A percentile compares a stretch with the other conserved stretches of the same genome.
phyloP scores from a whole-genome alignment of 2,797 vertebrate genomes.

The Pristis pectinata region DNA sequence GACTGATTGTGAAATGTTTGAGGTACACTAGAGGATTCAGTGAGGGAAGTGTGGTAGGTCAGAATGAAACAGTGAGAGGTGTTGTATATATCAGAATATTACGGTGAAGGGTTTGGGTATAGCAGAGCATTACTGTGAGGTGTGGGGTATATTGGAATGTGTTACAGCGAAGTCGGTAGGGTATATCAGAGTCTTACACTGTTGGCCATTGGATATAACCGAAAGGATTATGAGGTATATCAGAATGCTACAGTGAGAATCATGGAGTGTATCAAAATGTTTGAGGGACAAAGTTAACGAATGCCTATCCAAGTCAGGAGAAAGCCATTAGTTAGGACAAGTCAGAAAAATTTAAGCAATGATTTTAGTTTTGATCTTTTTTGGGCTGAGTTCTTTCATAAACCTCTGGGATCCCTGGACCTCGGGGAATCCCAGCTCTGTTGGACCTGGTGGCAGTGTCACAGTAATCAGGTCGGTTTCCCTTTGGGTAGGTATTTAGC shows the following conservation, averaged over 20 bases:
- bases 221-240: neutral
- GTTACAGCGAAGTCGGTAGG: neutral
- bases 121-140: neutral
- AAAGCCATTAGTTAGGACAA: neutral
- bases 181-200: neutral
- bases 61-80: neutral
- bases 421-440: neutral
- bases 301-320: neutral
- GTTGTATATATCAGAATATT: neutral
- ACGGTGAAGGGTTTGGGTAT: neutral
- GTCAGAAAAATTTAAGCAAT: neutral
- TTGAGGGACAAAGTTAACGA: neutral
- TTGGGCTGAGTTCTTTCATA: too few species aligned
- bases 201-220: too few species aligned
- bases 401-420: neutral
- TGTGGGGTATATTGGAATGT: neutral
- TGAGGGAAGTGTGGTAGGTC: neutral
- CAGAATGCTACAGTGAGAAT: too few species aligned
- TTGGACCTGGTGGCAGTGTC: neutral
- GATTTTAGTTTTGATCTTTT: neutral
- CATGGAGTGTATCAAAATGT: neutral
- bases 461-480: neutral
- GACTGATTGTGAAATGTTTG: neutral
- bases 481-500: neutral
- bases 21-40: neutral